Base-by-base conservation (phyloP, 1,140 invertebrate species). In the Polypedilum vanderplanki region DNA sequence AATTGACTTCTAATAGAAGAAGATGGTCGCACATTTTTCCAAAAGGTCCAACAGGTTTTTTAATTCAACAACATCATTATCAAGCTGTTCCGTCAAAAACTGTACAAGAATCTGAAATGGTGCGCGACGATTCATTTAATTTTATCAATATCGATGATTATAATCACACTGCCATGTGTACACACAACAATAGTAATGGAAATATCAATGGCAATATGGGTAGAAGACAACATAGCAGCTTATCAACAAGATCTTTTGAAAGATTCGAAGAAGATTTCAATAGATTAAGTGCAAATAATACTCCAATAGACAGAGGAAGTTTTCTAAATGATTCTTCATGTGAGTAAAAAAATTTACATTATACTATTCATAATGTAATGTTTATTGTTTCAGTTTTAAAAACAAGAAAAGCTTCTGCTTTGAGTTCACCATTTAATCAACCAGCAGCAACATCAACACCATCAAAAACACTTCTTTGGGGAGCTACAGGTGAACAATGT, bases 21-120 rank as follows among this genome's bases (percentile, higher is more conserved):
- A 86, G 98, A 74, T 99, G 98, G 98, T 98, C 96, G 7, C 97
- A 99, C 82, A 98, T 98, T 76, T 99, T 99, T 84, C 97, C 98
- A 3, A 95, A 96, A 90, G 93, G 93, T 74, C 93, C 93, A 22
- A 93, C 91, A 0, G 94, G 93, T 1, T 91, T 94, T 33, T 83
- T 96, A 17, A 96, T 96, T 78, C 94, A 96, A 79, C 94, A 96
- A 81, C 94, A 96, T 87, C 94, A 96, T 81, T 96, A 95, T 81
- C 93, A 96, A 85, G 92, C 91, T 12, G 85, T 91, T 3, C 91
- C 91, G 3, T 84, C 89, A 4, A 80, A 80, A 74, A 10, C 75
- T 18, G 76, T 22, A 7, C 7, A 40, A 20, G 73, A 73, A 70
- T 7, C 22, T 15, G 33, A 12, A 15, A 7, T 18, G 8, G 24